Evolutionary conservation across 2,113 vertebrate genomes (phyloP).

Genomic region (human (Homo sapiens)): GRCh38 chr20:20664501-20665000

Average conservation of each 20-base stretch:
- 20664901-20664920: background rate
- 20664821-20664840: background rate
- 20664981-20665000: slow-evolving; percentile 78
- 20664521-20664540: background rate
- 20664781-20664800: background rate
- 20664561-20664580: background rate
- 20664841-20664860: no score
- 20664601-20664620: background rate
- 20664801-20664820: background rate
- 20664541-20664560: background rate
- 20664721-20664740: background rate
- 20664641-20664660: background rate
- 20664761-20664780: background rate
- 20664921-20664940: background rate
- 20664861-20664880: background rate
- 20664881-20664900: background rate
- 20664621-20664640: slow-evolving; percentile 6
- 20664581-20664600: background rate
- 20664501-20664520: background rate
- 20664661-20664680: background rate
- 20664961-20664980: slow-evolving; percentile 27
- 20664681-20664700: background rate
- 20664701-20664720: background rate
- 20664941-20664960: background rate
- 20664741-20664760: background rate